A percentile compares a stretch with the other conserved stretches of the same genome.
Conservation (phyloP, 2,888 invertebrate genomes). For the Philonicus albiceps region DNA sequence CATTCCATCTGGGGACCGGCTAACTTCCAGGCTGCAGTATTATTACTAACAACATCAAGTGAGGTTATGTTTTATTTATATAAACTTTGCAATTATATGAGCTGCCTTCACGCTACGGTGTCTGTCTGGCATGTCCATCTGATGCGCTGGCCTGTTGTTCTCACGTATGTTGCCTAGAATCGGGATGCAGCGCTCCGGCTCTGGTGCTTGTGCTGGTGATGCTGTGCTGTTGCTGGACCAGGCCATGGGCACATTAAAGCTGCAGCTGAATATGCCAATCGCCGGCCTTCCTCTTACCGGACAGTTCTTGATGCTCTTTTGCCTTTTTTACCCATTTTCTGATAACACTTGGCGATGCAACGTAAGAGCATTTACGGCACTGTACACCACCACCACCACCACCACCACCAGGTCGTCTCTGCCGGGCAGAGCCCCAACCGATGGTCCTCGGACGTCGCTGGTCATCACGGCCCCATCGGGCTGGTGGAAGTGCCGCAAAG, state of each 20-base stretch:
- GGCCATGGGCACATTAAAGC: slow-evolving; percentile 17
- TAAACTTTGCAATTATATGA: slow-evolving; percentile 40
- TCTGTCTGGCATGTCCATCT: slow-evolving; percentile 41
- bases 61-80: slow-evolving; percentile 43
- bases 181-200: not conserved
- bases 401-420: not conserved
- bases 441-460: not conserved
- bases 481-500: not conserved
- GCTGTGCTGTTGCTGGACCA: slow-evolving; percentile 14
- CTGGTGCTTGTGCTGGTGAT: not conserved
- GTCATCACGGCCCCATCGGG: not conserved
- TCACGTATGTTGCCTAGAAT: slow-evolving; percentile 27
- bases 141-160: slow-evolving; percentile 32
- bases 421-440: not conserved
- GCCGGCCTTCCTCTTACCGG: slow-evolving; percentile 18
- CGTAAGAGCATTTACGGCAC: not conserved
- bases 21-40: slow-evolving; percentile 25
- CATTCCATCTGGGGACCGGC: not conserved
- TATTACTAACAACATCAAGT: slow-evolving; percentile 41
- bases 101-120: slow-evolving; percentile 39
- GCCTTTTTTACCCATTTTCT: not conserved
- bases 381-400: not conserved
- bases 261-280: slow-evolving; percentile 39
- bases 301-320: slow-evolving; percentile 32
- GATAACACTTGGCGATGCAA: slow-evolving; percentile 38